phyloP scores from a whole-genome alignment of 2,797 vertebrate genomes.

The Calcarius lapponicus region DNA sequence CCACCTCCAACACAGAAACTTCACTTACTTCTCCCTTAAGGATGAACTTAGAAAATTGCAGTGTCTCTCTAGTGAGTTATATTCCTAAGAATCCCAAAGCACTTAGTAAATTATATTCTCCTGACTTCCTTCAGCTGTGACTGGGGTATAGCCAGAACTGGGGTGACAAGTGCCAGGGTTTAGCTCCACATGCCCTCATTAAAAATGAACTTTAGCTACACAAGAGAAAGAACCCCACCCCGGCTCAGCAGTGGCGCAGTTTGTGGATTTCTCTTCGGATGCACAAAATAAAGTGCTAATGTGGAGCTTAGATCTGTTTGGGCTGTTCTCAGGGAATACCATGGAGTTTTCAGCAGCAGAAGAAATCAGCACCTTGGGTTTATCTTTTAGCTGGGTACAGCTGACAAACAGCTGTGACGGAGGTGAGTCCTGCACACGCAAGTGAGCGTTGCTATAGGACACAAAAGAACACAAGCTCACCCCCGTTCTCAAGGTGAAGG shows the following conservation, averaged over 20 bases:
- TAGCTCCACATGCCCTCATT: neutral
- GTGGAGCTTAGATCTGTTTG: neutral
- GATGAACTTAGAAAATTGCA: neutral
- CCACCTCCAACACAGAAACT: neutral
- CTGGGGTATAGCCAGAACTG: neutral
- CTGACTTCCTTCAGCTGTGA: neutral
- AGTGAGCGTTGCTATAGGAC: neutral
- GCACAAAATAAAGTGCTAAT: neutral
- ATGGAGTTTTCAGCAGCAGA: neutral
- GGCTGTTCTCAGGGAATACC: neutral
- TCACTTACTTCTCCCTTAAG: neutral
- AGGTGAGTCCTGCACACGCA: neutral
- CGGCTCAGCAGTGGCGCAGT: neutral
- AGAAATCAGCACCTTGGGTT: neutral
- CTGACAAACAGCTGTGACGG: neutral
- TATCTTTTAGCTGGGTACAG: neutral
- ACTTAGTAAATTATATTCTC: neutral
- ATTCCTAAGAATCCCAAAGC: slow-evolving; percentile 4
- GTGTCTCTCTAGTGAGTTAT: neutral
- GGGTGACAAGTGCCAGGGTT: neutral
- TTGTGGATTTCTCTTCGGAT: neutral
- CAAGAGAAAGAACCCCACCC: neutral
- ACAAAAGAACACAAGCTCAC: no score
- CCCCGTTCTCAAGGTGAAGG: no score
- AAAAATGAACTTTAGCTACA: neutral